phyloP scores from a whole-genome alignment of 2,888 invertebrate species.

The Hirtodrosophila duncani region DNA sequence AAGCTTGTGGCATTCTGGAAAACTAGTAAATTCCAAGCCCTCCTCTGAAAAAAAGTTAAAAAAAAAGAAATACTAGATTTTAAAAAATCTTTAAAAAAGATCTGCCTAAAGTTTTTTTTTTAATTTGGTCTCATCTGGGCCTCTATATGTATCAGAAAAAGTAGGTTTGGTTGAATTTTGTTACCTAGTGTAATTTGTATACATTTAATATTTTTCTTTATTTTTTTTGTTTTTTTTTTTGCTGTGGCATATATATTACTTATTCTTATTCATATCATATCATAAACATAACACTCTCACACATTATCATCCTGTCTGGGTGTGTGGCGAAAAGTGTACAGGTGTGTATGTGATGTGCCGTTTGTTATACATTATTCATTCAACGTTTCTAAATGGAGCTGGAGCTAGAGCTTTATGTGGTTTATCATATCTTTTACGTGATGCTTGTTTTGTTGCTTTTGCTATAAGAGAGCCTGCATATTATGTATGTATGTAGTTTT shows the following conservation, averaged over 20 bases:
- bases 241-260: constrained; percentile 15
- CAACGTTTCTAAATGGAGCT: constrained; percentile 59
- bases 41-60: no score
- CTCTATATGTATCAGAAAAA: no score
- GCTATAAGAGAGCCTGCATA: constrained; percentile 42
- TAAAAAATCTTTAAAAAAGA: no score
- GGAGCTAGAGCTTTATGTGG: constrained; percentile 41
- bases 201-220: no score
- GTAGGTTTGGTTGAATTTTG: no score
- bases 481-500: constrained; percentile 19
- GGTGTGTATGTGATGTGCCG: constrained; percentile 14
- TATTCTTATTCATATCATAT: not conserved
- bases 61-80: no score
- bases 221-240: no score
- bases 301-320: not conserved
- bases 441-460: constrained; percentile 41
- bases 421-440: constrained; percentile 11
- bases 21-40: no score
- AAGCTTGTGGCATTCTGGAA: no score
- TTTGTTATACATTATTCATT: not conserved
- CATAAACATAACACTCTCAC: constrained; percentile 6
- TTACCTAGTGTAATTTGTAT: not conserved
- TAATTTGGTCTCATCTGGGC: no score
- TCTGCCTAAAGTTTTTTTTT: no score
- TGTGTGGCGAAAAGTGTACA: constrained; percentile 13